These are phyloP conservation scores for Actinia equina DNA, from an alignment of 64 coral and sea anemone genomes.

Conservation along the genomic window DNA sequence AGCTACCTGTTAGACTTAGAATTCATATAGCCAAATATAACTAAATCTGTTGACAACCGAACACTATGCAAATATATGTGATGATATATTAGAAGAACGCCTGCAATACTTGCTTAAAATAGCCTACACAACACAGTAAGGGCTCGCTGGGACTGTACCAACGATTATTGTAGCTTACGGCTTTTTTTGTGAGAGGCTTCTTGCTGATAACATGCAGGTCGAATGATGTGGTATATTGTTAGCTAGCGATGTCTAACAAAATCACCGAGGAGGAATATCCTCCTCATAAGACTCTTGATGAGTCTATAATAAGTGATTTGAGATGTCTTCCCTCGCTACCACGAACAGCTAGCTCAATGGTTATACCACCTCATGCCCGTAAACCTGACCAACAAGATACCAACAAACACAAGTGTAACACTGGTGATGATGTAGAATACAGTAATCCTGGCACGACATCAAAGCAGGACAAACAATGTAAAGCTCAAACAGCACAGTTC, in stretches of 20 bases:
- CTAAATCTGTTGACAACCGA: neutral
- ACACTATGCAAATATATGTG: neutral
- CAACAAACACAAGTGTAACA: neutral
- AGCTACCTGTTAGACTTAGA: neutral
- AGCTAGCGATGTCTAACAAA: neutral
- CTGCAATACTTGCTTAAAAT: neutral
- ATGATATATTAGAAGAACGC: neutral
- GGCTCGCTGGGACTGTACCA: neutral
- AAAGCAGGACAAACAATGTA: neutral
- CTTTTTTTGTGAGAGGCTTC: neutral
- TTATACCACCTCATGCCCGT: neutral
- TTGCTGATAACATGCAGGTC: neutral
- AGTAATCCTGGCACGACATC: neutral
- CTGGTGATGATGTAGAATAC: neutral
- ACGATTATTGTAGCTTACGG: neutral
- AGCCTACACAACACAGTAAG: neutral
- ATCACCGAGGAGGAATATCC: neutral
- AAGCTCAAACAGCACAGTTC: neutral
- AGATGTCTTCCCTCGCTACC: slow-evolving; percentile 1
- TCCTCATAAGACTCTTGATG: neutral
- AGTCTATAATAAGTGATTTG: neutral
- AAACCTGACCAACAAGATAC: neutral
- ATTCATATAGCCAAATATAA: neutral
- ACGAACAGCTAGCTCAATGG: neutral
- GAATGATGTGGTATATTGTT: neutral